phyloP scores from a whole-genome alignment of 2,888 invertebrate species.

The Odontocolon sp. region DNA sequence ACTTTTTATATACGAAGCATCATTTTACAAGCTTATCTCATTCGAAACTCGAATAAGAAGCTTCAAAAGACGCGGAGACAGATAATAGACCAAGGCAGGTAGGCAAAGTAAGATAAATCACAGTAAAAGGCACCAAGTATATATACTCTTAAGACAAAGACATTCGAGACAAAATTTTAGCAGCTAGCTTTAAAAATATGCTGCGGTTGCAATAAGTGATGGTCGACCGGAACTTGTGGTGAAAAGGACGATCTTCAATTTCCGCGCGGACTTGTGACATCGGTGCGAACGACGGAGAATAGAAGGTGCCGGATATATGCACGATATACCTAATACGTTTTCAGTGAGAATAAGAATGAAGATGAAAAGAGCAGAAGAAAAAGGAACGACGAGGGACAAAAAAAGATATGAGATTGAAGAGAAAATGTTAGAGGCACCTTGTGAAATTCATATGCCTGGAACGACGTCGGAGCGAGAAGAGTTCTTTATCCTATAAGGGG shows the following conservation, averaged over 20 bases:
- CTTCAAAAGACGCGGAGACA: too few species aligned
- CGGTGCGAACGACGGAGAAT: background rate
- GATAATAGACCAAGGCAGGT: too few species aligned
- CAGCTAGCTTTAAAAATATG: conserved; percentile 1
- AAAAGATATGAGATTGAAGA: conserved; percentile 18
- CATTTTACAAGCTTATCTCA: too few species aligned
- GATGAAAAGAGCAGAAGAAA: background rate
- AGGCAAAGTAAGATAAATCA: too few species aligned
- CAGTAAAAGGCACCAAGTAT: too few species aligned
- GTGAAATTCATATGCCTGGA: conserved; percentile 64
- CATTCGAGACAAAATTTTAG: conserved; percentile 6
- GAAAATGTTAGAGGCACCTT: conserved; percentile 46
- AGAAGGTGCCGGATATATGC: background rate
- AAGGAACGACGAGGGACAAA: conserved; percentile 10
- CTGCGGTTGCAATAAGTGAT: conserved; percentile 15
- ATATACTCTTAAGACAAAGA: too few species aligned
- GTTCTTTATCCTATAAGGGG: conserved; percentile 59
- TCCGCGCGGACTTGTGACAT: background rate
- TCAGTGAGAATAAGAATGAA: background rate
- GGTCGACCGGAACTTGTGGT: background rate
- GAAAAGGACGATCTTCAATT: background rate
- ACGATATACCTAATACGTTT: background rate
- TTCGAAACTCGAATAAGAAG: too few species aligned
- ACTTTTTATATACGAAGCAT: too few species aligned
- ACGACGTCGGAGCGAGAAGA: conserved; percentile 59